These are phyloP conservation scores for Phoxinus phoxinus DNA, from an alignment of 2,113 vertebrate genomes.

Conservation along the genomic window DNA sequence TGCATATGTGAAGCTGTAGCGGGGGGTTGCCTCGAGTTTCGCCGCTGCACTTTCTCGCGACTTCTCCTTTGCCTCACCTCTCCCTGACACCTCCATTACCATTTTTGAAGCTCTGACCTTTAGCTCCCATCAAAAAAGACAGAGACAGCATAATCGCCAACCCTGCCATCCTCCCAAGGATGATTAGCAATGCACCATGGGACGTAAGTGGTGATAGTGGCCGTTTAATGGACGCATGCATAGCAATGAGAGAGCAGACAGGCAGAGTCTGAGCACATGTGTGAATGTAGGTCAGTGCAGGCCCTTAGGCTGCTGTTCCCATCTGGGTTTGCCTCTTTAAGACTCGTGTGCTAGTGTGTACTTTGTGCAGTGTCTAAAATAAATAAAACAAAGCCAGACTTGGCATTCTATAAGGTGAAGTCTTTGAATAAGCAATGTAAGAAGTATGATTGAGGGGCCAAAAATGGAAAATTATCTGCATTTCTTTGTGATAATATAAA, in stretches of 20 bases:
- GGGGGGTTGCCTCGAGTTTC: slow-evolving; percentile 57
- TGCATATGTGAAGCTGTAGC: slow-evolving; percentile 44
- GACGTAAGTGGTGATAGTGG: slow-evolving; percentile 64
- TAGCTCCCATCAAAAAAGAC: slow-evolving; percentile 56
- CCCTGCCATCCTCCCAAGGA: slow-evolving; percentile 68
- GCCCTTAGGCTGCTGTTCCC: slow-evolving; percentile 55
- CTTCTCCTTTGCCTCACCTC: slow-evolving; percentile 38
- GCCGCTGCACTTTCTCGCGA: slow-evolving; percentile 47
- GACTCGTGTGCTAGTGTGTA: slow-evolving; percentile 45
- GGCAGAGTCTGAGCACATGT: slow-evolving; percentile 49
- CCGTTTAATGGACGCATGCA: slow-evolving; percentile 60
- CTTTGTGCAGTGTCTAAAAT: slow-evolving; percentile 32
- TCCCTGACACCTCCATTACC: slow-evolving; percentile 59
- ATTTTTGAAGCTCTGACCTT: slow-evolving; percentile 68
- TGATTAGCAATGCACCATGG: slow-evolving; percentile 65
- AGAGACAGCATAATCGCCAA: slow-evolving; percentile 63
- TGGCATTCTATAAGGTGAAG: background rate
- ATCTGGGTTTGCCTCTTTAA: slow-evolving; percentile 56
- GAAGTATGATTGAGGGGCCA: background rate
- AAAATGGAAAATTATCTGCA: background rate
- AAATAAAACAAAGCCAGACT: slow-evolving; percentile 45
- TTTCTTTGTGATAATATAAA: background rate
- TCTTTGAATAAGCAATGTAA: slow-evolving; percentile 1
- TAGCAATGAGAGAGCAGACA: slow-evolving; percentile 63
- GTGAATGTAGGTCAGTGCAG: slow-evolving; percentile 65